These are phyloP conservation scores for Pangasius djambal DNA, from an alignment of 2,797 vertebrate genomes.

Conservation along the genomic window DNA sequence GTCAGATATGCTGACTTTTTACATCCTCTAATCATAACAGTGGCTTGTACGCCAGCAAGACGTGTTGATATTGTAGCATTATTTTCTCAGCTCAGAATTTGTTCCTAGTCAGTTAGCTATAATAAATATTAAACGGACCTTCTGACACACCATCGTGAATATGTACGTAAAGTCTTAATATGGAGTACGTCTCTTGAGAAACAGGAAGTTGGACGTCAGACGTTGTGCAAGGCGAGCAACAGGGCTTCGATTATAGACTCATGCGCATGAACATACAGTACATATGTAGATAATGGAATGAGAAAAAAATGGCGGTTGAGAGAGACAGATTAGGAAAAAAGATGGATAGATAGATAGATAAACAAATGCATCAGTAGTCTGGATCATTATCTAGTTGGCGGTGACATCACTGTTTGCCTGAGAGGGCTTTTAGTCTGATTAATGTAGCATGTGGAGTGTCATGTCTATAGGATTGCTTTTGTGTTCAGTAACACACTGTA, in stretches of 20 bases:
- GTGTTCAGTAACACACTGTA: conserved; percentile 3
- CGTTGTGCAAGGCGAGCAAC: not conserved
- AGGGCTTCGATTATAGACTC: not conserved
- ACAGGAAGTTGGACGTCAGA: too few species aligned
- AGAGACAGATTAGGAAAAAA: not conserved
- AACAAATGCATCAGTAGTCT: conserved; percentile 55
- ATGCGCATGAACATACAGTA: not conserved
- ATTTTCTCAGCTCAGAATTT: not conserved
- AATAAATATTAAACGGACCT: not conserved
- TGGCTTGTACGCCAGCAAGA: not conserved
- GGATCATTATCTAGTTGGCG: conserved; percentile 57
- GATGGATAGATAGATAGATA: conserved; percentile 21
- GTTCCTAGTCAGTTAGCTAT: not conserved
- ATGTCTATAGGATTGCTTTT: not conserved
- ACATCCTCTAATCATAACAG: not conserved
- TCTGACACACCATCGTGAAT: not conserved
- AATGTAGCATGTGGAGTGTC: conserved; percentile 54
- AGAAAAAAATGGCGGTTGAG: not conserved
- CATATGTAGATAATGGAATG: not conserved
- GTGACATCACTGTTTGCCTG: conserved; percentile 69
- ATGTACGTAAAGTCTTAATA: too few species aligned
- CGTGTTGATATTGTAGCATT: not conserved
- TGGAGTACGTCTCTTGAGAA: not conserved
- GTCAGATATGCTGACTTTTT: not conserved
- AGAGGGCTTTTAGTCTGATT: conserved; percentile 74